Conservation (phyloP, 2,113 vertebrate genomes). For the Myrmecobius fasciatus region DNA sequence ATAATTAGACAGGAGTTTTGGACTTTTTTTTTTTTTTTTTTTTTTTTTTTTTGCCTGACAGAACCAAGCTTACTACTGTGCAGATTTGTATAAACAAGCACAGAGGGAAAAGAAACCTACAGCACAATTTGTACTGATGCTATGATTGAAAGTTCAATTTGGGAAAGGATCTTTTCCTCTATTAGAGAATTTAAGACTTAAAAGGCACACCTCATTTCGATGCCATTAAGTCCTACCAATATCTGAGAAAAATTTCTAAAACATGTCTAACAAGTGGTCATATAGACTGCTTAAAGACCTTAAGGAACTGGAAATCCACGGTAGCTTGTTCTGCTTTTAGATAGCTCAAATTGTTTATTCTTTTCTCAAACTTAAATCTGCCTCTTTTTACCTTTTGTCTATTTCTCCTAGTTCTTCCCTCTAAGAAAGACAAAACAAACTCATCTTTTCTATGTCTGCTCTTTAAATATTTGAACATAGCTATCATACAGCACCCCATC, state of each 20-base stretch:
- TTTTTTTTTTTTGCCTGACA: conserved; percentile 12
- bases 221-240: neutral
- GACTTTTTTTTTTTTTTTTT: neutral
- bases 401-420: neutral
- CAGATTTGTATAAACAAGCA: conserved; percentile 4
- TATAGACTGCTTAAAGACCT: neutral
- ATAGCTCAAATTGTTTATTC: neutral
- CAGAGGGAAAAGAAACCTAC: neutral
- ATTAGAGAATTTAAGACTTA: neutral
- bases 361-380: neutral
- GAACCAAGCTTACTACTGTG: neutral
- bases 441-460: neutral
- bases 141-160: conserved; percentile 11
- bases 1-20: neutral
- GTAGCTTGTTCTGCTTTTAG: neutral
- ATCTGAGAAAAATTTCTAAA: neutral
- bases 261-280: neutral
- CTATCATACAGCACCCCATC: neutral
- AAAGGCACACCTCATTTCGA: neutral
- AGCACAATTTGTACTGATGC: neutral
- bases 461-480: neutral
- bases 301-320: neutral
- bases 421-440: neutral
- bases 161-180: neutral
- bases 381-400: neutral